Evolutionary conservation across 2,113 vertebrate genomes (phyloP).

Genomic region (Syngnathoides biaculeatus): DNA sequence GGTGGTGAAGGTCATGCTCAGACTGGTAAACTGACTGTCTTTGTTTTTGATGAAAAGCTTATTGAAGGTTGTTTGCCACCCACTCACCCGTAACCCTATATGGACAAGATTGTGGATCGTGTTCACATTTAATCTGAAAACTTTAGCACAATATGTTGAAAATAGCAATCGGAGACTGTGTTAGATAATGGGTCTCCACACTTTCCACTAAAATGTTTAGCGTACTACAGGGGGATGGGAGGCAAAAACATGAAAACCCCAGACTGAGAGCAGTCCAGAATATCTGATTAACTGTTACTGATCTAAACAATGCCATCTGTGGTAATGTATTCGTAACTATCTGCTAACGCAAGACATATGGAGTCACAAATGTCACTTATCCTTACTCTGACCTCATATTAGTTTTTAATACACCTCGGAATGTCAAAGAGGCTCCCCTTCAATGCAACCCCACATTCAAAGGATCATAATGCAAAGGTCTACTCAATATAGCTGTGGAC

Average conservation of each 20-base stretch:
- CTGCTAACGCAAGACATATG: conserved; percentile 53
- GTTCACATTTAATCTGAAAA: neutral
- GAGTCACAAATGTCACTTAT: conserved; percentile 43
- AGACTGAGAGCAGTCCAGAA: conserved; percentile 29
- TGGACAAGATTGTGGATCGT: neutral
- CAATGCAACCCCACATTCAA: conserved; percentile 14
- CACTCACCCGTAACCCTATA: neutral
- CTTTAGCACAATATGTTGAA: too few relatives aligned
- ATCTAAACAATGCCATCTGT: conserved; percentile 58
- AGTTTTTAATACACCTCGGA: conserved; percentile 20
- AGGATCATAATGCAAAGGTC: conserved; percentile 27
- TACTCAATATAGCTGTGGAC: neutral
- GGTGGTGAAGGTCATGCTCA: conserved; percentile 33
- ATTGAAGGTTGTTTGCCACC: neutral
- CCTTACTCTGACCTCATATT: conserved; percentile 24
- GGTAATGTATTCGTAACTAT: conserved; percentile 41
- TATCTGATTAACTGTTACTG: conserved; percentile 45
- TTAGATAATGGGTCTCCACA: neutral
- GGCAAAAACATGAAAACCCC: conserved; percentile 7
- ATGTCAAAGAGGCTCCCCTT: conserved; percentile 10
- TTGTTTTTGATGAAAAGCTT: neutral
- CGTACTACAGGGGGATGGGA: neutral
- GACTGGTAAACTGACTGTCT: conserved; percentile 20
- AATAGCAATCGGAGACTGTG: neutral
- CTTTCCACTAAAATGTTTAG: neutral